A percentile compares a stretch with the other conserved stretches of the same genome.
Conservation (phyloP, 2,113 vertebrate genomes). For the Herpailurus yagouaroundi region DNA sequence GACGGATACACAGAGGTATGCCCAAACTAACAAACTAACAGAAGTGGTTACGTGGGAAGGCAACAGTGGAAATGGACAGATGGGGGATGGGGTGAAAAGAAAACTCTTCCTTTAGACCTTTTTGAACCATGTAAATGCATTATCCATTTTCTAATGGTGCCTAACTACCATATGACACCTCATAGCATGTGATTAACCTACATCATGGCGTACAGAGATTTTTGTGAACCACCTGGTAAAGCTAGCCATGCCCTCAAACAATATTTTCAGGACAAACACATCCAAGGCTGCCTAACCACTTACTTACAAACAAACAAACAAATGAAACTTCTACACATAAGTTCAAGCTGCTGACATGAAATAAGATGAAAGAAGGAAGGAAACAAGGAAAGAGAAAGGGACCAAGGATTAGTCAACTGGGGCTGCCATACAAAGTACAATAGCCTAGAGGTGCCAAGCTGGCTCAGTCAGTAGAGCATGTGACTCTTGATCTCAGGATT, state of each 20-base stretch:
- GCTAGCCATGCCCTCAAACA: not conserved
- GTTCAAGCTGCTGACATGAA: not conserved
- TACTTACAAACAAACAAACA: not conserved
- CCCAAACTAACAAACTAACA: not conserved
- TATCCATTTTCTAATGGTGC: not conserved
- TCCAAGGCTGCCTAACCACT: not conserved
- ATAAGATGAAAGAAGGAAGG: not conserved
- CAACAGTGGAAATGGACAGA: not conserved
- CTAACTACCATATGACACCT: not conserved
- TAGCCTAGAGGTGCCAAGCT: not conserved
- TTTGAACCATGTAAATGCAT: not conserved
- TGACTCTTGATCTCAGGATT: not conserved
- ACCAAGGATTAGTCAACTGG: not conserved
- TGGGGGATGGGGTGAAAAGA: not conserved
- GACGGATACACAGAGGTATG: no score
- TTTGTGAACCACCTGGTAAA: not conserved
- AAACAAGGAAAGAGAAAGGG: accelerated
- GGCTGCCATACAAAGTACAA: not conserved
- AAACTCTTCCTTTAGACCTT: not conserved
- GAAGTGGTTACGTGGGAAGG: not conserved
- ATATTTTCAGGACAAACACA: not conserved
- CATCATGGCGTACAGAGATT: not conserved
- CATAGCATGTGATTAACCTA: not conserved
- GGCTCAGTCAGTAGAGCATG: not conserved
- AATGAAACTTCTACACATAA: not conserved